Percentiles rank a stretch among this genome's conserved stretches.
Evolutionary conservation across 2,113 vertebrate species (phyloP).

Genomic region (Lagopus leucura): DNA sequence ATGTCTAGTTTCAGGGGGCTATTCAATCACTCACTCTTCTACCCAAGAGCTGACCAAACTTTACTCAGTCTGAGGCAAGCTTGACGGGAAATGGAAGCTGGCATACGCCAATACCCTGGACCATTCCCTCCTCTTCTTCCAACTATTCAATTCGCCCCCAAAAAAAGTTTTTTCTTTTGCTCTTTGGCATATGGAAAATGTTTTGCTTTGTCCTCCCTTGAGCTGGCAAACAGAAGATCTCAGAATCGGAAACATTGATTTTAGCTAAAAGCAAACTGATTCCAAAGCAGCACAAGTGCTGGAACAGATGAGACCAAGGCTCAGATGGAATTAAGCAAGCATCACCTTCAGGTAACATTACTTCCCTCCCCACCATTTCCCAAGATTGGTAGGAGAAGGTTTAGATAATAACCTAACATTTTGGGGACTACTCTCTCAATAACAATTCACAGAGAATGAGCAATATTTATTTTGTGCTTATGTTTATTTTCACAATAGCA

Average conservation of each 20-base stretch:
- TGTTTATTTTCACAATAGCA: background rate
- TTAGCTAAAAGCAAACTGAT: background rate
- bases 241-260: background rate
- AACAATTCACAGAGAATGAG: background rate
- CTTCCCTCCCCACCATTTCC: fast-evolving
- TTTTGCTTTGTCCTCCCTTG: background rate
- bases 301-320: background rate
- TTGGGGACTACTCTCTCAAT: background rate
- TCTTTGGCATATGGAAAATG: background rate
- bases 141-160: background rate
- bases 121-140: background rate
- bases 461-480: background rate
- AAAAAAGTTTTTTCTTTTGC: background rate
- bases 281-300: background rate
- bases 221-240: background rate
- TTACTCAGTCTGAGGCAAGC: background rate
- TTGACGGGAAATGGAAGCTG: background rate
- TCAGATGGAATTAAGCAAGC: background rate
- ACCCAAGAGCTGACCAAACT: background rate
- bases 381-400: background rate
- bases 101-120: background rate
- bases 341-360: background rate
- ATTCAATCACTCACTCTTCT: background rate
- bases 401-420: background rate
- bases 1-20: background rate